Evolutionary conservation across 2,888 invertebrate genomes (phyloP), one percentile per base, ranked within the genome.

Genomic region (Proisotoma minuta): DNA sequence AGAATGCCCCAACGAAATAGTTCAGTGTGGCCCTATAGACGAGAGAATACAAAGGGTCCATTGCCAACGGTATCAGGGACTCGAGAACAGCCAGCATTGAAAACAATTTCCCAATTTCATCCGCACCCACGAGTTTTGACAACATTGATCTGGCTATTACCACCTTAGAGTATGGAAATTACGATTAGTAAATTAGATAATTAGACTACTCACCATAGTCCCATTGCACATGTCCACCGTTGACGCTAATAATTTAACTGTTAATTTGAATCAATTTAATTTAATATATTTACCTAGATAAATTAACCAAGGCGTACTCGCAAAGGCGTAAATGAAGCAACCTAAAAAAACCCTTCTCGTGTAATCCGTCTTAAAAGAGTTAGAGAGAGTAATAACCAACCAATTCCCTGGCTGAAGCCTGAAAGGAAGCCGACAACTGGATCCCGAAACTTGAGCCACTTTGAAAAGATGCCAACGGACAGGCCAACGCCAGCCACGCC

Each of bases 401-500:
- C 86, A 26, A 89, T 79, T 62, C 91, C 89, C 79, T 91, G 91
- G 75, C 91, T 91, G 75, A 86, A 85, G 72, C 89, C 88, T 3
- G 91, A 90, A 77, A 91, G 85, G 1, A 89, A 86, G 23, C 91
- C 91, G 43, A 91, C 87, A n/a, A 91, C 81, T 0, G 90, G 89
- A 75, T 91, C 91, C 73, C 91, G 89, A 66, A 89, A 86, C 78
- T 90, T 87, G 66, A 91, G 77, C 61, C 86, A 77, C 75, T 91
- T 89, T 73, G 90, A 91, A 76, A 91, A 88, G 2, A 91, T 81
- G 39, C 91, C 90, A 39, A 91, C 89, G 0, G 90, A 89, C 23
- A 71, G 8, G 15, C 66, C 18, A 2, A 61, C 64, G 60, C 64
- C 64, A 39, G 54, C 18, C 8, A 65, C 59, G 29, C 68, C 71